A percentile compares a stretch with the other conserved stretches of the same genome.
Conservation (phyloP, 1,140 invertebrate genomes). For the Caenorhabditis remanei region DNA sequence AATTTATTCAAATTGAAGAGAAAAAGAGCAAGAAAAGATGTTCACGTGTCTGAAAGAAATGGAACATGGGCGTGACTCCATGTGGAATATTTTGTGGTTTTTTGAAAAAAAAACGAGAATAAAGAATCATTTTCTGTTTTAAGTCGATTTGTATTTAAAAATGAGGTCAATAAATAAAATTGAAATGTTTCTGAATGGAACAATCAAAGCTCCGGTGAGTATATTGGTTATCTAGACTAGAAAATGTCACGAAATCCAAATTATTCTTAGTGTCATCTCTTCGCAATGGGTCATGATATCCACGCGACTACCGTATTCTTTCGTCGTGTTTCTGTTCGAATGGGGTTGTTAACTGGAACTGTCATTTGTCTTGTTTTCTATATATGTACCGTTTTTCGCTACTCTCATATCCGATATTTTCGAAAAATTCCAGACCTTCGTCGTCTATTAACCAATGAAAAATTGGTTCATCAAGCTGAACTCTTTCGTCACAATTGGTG, state of each 20-base stretch:
- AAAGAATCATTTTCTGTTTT: not conserved
- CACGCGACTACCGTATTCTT: constrained; percentile 36
- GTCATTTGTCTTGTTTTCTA: constrained; percentile 29
- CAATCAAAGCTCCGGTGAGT: constrained; percentile 38
- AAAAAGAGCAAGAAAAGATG: not conserved
- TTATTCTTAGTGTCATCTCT: constrained; percentile 19
- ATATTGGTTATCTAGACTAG: not conserved
- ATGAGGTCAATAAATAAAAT: constrained; percentile 26
- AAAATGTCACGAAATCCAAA: not conserved
- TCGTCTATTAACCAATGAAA: not conserved
- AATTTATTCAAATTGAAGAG: constrained; percentile 24
- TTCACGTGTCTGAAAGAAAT: not conserved
- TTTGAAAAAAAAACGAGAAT: not conserved
- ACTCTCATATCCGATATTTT: not conserved
- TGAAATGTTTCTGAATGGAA: constrained; percentile 28
- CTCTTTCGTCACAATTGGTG: constrained; percentile 43
- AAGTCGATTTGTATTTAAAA: not conserved
- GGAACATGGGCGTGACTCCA: constrained; percentile 9
- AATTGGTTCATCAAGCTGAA: not conserved
- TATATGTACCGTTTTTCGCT: not conserved
- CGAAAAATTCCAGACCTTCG: not conserved
- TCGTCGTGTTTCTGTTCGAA: not conserved
- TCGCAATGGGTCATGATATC: constrained; percentile 28
- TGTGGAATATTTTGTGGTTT: not conserved
- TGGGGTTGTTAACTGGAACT: constrained; percentile 14